Evolutionary conservation across 2,797 vertebrate genomes (phyloP).

Genomic region (Siniperca scherzeri): DNA sequence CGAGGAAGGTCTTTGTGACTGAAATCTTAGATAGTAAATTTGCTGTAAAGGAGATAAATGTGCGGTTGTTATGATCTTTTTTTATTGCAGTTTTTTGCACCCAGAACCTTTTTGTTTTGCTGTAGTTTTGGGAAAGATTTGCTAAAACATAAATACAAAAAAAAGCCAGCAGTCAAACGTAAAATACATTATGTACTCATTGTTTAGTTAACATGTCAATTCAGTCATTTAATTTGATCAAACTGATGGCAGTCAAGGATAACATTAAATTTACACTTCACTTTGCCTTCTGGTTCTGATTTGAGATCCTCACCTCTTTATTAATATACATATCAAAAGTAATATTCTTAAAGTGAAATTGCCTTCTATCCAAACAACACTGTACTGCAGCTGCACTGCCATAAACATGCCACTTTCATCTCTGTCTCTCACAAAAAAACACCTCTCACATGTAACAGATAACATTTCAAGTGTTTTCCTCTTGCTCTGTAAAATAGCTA

Average conservation of each 20-base stretch:
- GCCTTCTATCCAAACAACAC: no score
- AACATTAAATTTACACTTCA: not conserved
- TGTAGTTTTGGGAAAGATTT: not conserved
- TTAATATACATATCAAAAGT: not conserved
- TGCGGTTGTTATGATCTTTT: not conserved
- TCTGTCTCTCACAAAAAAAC: not conserved
- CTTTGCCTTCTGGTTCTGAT: not conserved
- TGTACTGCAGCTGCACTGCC: not conserved
- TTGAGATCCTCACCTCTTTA: not conserved
- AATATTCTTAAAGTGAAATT: not conserved
- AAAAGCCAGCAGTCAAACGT: not conserved
- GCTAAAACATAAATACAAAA: not conserved
- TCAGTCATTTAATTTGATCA: not conserved
- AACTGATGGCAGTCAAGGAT: not conserved
- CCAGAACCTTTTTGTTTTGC: no score
- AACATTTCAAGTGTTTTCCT: conserved; percentile 25
- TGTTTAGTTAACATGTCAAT: not conserved
- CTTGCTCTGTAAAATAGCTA: conserved; percentile 57
- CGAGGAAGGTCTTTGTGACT: not conserved
- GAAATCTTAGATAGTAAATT: not conserved
- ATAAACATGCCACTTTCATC: not conserved
- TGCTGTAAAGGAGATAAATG: not conserved
- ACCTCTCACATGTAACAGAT: not conserved
- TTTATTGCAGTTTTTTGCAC: not conserved
- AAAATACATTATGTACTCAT: not conserved